Evolutionary conservation across 1,140 invertebrate genomes (phyloP).

Genomic region (Spodoptera litura): DNA sequence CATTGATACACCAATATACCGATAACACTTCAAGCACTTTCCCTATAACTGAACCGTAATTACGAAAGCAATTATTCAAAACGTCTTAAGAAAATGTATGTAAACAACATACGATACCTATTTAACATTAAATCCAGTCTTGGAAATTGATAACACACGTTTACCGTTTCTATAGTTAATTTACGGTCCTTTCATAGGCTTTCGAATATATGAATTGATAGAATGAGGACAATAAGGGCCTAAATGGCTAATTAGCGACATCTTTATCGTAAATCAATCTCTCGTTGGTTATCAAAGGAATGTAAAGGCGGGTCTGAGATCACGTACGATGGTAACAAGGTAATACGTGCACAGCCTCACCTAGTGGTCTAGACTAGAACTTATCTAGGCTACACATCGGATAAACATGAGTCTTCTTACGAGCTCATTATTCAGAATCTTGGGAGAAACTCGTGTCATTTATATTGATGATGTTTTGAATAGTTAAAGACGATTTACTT

Average conservation of each 20-base stretch:
- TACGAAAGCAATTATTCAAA: too few species aligned
- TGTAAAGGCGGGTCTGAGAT: conserved; percentile 1
- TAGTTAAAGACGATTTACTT: not conserved
- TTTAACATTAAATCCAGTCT: too few species aligned
- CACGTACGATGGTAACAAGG: conserved; percentile 28
- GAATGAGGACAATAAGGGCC: not conserved
- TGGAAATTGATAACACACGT: too few species aligned
- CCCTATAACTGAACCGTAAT: too few species aligned
- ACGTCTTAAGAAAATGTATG: too few species aligned
- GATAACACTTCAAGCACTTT: too few species aligned
- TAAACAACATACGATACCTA: too few species aligned
- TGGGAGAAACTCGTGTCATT: not conserved
- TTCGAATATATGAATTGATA: not conserved
- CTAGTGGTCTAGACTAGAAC: conserved; percentile 34
- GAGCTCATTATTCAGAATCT: conserved; percentile 20
- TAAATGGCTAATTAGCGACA: conserved; percentile 9
- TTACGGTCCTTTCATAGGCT: not conserved
- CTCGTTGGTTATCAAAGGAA: not conserved
- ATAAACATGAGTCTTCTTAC: conserved; percentile 33
- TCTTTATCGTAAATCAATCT: not conserved
- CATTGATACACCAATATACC: too few species aligned
- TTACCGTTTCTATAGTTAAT: not conserved
- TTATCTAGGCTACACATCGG: conserved; percentile 29
- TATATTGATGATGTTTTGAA: conserved; percentile 11
- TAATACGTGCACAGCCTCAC: conserved; percentile 22